Conservation (phyloP, 1,140 invertebrate species). For the Trichoplusia ni region DNA sequence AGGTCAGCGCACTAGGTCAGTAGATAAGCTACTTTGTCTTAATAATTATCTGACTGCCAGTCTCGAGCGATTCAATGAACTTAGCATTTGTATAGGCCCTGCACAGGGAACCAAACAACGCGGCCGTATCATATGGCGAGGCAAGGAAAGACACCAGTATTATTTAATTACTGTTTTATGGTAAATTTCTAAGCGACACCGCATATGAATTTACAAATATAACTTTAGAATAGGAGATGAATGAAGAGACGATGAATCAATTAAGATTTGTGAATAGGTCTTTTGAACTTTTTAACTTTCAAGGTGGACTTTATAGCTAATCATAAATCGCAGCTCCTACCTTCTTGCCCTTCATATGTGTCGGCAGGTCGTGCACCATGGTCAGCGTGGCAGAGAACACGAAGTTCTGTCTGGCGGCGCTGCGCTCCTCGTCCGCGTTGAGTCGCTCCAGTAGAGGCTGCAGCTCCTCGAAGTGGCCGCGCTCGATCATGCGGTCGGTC, state of each 20-base stretch:
- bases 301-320: too few species aligned
- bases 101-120: conserved; percentile 71
- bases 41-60: too few species aligned
- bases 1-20: too few species aligned
- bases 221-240: conserved; percentile 68
- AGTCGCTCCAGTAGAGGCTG: conserved; percentile 90
- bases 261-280: too few species aligned
- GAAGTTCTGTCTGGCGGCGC: conserved; percentile 92
- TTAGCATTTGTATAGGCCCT: conserved; percentile 75
- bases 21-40: too few species aligned
- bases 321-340: too few species aligned
- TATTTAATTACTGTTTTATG: conserved; percentile 69
- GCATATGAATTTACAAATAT: conserved; percentile 55
- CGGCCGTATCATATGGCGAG: conserved; percentile 47
- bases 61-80: too few species aligned
- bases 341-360: conserved; percentile 87
- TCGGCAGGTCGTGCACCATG: conserved; percentile 91
- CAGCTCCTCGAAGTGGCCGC: conserved; percentile 97
- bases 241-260: too few species aligned
- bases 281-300: too few species aligned
- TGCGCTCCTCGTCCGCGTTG: conserved; percentile 85
- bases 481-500: conserved; percentile 98
- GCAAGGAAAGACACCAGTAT: conserved; percentile 32
- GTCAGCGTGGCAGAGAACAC: conserved; percentile 99
- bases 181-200: conserved; percentile 56